phyloP scores from a whole-genome alignment of 92 coral and sea anemone genomes.

The Umimayanthus kanabou region DNA sequence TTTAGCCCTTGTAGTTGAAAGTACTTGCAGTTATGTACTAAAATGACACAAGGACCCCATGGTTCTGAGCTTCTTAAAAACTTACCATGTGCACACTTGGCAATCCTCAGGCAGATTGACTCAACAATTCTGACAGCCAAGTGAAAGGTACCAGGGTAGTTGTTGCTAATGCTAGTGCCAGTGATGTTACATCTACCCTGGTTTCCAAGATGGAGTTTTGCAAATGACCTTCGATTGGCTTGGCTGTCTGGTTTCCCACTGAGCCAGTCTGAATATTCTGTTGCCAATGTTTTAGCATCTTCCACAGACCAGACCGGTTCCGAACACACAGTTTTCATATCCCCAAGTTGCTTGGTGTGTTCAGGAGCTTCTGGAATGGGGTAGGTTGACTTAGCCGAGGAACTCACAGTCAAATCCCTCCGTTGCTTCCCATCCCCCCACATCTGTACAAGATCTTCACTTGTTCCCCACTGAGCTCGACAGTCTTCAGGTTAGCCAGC shows the following conservation, averaged over 20 bases:
- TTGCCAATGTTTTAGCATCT: not conserved
- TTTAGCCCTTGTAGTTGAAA: too few relatives aligned
- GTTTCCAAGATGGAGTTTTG: slow-evolving; percentile 46
- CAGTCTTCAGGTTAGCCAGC: not conserved
- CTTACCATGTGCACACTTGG: slow-evolving; percentile 28
- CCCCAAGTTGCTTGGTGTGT: slow-evolving; percentile 53
- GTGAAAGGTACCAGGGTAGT: slow-evolving; percentile 61
- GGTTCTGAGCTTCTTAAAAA: not conserved
- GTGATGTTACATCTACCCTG: slow-evolving; percentile 49
- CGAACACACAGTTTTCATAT: slow-evolving; percentile 42
- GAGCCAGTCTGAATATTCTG: not conserved
- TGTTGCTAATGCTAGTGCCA: slow-evolving; percentile 23
- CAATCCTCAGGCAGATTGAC: slow-evolving; percentile 48
- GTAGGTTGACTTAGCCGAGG: slow-evolving; percentile 54
- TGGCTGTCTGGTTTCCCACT: not conserved
- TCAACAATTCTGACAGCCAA: slow-evolving; percentile 50
- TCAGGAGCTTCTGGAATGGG: slow-evolving; percentile 63
- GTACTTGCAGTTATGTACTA: too few relatives aligned
- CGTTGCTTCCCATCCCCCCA: slow-evolving; percentile 48
- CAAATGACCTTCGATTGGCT: slow-evolving; percentile 42
- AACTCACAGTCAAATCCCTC: slow-evolving; percentile 41
- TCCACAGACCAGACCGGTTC: slow-evolving; percentile 32
- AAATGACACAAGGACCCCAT: too few relatives aligned
- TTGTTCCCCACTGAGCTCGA: not conserved
- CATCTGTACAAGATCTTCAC: not conserved